Conservation (phyloP, 2,888 invertebrate species). For the Mythimna loreyi region DNA sequence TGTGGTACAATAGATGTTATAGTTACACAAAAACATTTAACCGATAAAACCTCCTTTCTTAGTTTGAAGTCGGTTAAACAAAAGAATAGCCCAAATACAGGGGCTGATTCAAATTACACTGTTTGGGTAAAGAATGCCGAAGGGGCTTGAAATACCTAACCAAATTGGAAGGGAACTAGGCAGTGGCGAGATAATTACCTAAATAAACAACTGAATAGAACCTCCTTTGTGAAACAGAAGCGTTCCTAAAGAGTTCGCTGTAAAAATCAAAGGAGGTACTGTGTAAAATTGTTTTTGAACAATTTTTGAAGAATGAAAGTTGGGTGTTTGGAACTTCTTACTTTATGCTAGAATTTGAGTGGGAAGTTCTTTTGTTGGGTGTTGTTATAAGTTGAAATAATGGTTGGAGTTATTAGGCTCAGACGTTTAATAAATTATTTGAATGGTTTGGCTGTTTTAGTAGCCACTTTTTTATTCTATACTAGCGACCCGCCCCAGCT, state of each 20-base stretch:
- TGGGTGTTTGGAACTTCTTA: conserved; percentile 23
- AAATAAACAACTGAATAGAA: conserved; percentile 57
- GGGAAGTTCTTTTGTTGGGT: conserved; percentile 8
- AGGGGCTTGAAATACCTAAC: conserved; percentile 56
- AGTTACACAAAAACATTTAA: too few relatives aligned
- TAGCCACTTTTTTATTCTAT: too few relatives aligned
- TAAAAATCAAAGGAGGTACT: conserved; percentile 60
- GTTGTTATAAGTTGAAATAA: not conserved
- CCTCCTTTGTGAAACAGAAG: conserved; percentile 56
- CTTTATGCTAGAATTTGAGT: conserved; percentile 6
- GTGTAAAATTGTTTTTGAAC: conserved; percentile 52
- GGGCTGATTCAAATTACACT: conserved; percentile 51
- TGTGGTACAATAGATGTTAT: too few relatives aligned
- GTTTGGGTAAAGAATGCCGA: conserved; percentile 60
- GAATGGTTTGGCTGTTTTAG: too few relatives aligned
- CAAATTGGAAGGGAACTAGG: conserved; percentile 56
- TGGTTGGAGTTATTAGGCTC: not conserved
- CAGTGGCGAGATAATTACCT: conserved; percentile 59
- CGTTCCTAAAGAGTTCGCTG: conserved; percentile 47
- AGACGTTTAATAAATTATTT: too few relatives aligned
- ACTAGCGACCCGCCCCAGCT: too few relatives aligned
- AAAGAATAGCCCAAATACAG: conserved; percentile 4
- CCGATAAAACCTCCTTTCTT: too few relatives aligned
- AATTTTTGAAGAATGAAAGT: conserved; percentile 26
- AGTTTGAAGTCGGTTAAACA: not conserved